Base-by-base conservation (phyloP, 1,140 invertebrate genomes). In the Bombus pascuorum region DNA sequence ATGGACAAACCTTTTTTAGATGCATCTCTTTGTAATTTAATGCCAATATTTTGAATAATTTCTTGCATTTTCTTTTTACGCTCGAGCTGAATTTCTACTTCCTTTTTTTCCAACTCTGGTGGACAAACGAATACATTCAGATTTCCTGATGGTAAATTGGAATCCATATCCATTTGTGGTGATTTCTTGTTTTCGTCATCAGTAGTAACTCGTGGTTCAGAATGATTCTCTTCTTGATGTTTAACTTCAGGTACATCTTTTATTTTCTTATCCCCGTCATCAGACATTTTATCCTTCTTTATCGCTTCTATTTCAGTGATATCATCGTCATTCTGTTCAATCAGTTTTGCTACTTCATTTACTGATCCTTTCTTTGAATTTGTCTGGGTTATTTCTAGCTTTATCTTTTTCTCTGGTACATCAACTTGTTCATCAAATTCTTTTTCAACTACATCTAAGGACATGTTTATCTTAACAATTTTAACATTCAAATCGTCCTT, bases 381-480 rank as follows among this genome's bases (percentile, higher is more conserved):
- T 8, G 13, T 9, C 9, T 15, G 42, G 22, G 3, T 1, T 6
- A 1, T 4, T 37, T 79, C 75, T 5, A 39, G 0, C 8, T 84
- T 84, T 15, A 84, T 32, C 5, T 10, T 62, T 72, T 66, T 22
- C 9, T 15, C 3, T 44, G 22, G 4, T 42, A 34, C 25, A 44
- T 25, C n/a, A 1, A 39, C 25, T 22, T 39, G 28, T 1, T 74
- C 39, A 2, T 32, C 15, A 42, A 65, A 13, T 18, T 66, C 62
- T 9, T 47, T 34, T n/a, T 74, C 39, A 6, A 57, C 15, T 3
- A 4, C 5, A 22, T 85, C 65, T 25, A 83, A 87, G 1, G 95
- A 96, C 95, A 96, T 95, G 81, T 95, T 95, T n/a, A 96, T 95
- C 74, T 95, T 96, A 3, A 95, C 78, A 13, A 96, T 95, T 13